A percentile compares a stretch with the other conserved stretches of the same genome.
These are phyloP conservation scores for Augiades crinisus DNA, from an alignment of 2,888 invertebrate genomes.

Conservation along the genomic window DNA sequence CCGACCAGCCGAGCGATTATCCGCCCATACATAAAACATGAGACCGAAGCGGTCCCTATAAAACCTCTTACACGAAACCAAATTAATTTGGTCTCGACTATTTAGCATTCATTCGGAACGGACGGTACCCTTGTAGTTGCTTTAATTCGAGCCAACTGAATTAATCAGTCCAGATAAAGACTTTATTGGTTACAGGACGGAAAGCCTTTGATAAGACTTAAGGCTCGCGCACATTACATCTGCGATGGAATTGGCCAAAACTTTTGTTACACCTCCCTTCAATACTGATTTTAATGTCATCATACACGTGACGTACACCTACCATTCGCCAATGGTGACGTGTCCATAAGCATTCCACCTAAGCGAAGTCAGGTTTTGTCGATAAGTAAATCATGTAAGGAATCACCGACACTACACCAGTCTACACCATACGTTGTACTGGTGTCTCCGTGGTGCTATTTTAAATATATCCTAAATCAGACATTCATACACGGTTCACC, in stretches of 20 bases:
- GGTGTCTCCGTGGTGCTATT: no score
- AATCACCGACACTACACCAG: no score
- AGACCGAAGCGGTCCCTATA: constrained; percentile 35
- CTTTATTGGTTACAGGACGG: constrained; percentile 28
- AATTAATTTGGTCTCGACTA: constrained; percentile 61
- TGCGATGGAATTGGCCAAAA: not conserved
- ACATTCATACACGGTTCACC: no score
- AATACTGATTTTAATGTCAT: not conserved
- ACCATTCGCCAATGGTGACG: no score
- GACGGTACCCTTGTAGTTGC: constrained; percentile 43
- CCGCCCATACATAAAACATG: constrained; percentile 27
- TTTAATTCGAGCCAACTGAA: constrained; percentile 46
- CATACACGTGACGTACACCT: no score
- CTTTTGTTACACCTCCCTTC: not conserved
- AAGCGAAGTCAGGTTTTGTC: no score
- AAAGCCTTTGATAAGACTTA: constrained; percentile 16
- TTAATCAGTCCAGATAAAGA: constrained; percentile 41
- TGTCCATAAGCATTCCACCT: no score
- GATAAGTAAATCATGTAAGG: no score
- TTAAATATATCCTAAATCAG: no score
- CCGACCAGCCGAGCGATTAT: constrained; percentile 7
- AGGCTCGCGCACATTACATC: not conserved
- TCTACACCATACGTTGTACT: no score
- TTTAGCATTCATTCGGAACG: constrained; percentile 60
- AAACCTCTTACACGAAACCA: constrained; percentile 51